phyloP scores from a whole-genome alignment of 1,140 invertebrate genomes.

The Psix sp. region DNA sequence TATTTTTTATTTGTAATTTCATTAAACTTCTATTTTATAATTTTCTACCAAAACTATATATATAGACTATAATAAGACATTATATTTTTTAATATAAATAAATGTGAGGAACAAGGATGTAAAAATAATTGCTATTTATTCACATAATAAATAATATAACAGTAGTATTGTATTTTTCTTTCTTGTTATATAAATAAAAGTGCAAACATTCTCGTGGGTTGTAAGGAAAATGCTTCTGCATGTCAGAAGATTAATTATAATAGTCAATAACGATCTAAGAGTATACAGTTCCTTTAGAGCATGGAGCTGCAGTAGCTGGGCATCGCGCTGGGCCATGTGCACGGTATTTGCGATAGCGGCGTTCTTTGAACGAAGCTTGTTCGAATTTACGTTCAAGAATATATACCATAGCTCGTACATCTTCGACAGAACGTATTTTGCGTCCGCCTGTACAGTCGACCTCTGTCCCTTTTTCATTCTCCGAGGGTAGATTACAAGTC shows the following conservation, averaged over 20 bases:
- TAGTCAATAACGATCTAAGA: constrained; percentile 10
- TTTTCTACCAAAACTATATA: too few relatives aligned
- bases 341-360: constrained; percentile 29
- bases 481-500: constrained; percentile 38
- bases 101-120: too few relatives aligned
- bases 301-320: constrained; percentile 17
- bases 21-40: too few relatives aligned
- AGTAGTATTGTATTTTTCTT: neutral
- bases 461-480: constrained; percentile 15
- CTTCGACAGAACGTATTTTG: constrained; percentile 17
- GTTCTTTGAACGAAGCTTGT: constrained; percentile 32
- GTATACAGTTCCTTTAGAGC: constrained; percentile 6
- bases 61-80: too few relatives aligned
- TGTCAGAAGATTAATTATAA: constrained; percentile 32
- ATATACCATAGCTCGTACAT: constrained; percentile 3
- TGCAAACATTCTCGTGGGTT: neutral
- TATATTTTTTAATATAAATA: too few relatives aligned
- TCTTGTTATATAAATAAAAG: neutral
- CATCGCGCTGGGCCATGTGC: constrained; percentile 38
- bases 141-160: too few relatives aligned
- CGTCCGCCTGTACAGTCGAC: constrained; percentile 20
- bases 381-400: constrained; percentile 52
- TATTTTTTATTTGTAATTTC: too few relatives aligned
- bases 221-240: too few relatives aligned
- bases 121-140: too few relatives aligned